Evolutionary conservation across 1,140 invertebrate genomes (phyloP).

Genomic region (Diuraphis noxia): DNA sequence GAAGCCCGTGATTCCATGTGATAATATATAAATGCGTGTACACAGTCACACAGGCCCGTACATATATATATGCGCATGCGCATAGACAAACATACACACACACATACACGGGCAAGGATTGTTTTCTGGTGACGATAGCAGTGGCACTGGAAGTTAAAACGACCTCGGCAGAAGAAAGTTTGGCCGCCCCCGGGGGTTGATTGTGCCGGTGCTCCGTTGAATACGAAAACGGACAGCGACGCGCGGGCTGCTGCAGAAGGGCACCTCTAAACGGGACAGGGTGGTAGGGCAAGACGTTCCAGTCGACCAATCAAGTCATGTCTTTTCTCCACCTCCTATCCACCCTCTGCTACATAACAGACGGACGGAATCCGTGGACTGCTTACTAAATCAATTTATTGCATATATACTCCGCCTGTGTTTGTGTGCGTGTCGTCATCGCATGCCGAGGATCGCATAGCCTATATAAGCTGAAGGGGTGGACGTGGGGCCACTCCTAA

Average conservation of each 20-base stretch:
- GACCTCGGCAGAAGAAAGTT: constrained; percentile 35
- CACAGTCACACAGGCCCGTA: background rate
- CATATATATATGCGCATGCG: background rate
- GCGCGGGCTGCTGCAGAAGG: background rate
- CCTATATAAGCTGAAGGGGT: background rate
- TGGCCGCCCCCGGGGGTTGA: constrained; percentile 42
- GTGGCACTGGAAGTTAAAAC: constrained; percentile 21
- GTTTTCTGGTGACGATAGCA: constrained; percentile 32
- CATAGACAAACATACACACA: background rate
- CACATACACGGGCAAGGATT: background rate
- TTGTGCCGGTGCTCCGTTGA: constrained; percentile 48
- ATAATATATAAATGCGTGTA: constrained; percentile 12
- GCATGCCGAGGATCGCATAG: background rate
- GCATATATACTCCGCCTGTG: background rate
- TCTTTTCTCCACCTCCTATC: background rate
- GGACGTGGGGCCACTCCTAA: constrained; percentile 17
- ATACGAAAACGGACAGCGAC: constrained; percentile 31
- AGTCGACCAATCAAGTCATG: constrained; percentile 32
- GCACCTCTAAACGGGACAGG: background rate
- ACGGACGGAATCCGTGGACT: constrained; percentile 46
- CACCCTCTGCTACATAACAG: background rate
- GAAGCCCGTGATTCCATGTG: constrained; percentile 14
- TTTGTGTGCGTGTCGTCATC: background rate
- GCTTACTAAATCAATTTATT: constrained; percentile 54
- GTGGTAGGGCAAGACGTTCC: background rate